These are phyloP conservation scores for Brassicogethes aeneus DNA, from an alignment of 2,888 invertebrate genomes.

Conservation along the genomic window DNA sequence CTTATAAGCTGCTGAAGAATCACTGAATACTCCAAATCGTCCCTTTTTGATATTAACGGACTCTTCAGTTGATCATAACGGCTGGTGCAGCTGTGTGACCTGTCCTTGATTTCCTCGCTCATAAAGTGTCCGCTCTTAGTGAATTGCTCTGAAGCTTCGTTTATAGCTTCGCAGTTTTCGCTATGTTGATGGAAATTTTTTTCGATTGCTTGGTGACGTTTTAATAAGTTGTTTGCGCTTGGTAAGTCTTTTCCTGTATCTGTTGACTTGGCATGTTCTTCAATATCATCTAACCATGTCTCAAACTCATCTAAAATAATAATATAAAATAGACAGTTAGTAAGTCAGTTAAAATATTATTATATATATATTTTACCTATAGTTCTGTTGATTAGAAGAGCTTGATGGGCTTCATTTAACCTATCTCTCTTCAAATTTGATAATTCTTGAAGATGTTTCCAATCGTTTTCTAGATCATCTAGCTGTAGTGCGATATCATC, in stretches of 20 bases:
- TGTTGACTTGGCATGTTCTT: conserved; percentile 59
- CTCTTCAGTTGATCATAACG: conserved; percentile 59
- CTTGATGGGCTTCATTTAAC: conserved; percentile 85
- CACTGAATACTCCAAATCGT: conserved; percentile 86
- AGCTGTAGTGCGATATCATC: conserved; percentile 76
- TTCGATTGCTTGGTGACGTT: conserved; percentile 74
- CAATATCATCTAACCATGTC: conserved; percentile 86
- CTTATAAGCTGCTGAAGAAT: conserved; percentile 81
- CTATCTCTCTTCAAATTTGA: conserved; percentile 77
- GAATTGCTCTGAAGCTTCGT: conserved; percentile 72
- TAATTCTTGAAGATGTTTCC: conserved; percentile 76
- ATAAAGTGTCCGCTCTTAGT: conserved; percentile 79
- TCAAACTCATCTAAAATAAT: conserved; percentile 96
- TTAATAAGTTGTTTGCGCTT: conserved; percentile 74
- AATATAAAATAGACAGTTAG: no score
- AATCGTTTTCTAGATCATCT: conserved; percentile 76
- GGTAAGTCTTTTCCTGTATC: conserved; percentile 84
- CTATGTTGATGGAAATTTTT: conserved; percentile 76
- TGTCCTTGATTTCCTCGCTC: conserved; percentile 73
- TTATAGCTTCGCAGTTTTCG: conserved; percentile 71
- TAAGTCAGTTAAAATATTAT: no score
- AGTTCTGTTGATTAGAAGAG: conserved; percentile 76
- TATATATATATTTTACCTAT: no score
- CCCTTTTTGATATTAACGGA: conserved; percentile 83
- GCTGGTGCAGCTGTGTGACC: conserved; percentile 58